phyloP scores from a whole-genome alignment of 2,888 invertebrate genomes.

The Drosophila mercatorum region DNA sequence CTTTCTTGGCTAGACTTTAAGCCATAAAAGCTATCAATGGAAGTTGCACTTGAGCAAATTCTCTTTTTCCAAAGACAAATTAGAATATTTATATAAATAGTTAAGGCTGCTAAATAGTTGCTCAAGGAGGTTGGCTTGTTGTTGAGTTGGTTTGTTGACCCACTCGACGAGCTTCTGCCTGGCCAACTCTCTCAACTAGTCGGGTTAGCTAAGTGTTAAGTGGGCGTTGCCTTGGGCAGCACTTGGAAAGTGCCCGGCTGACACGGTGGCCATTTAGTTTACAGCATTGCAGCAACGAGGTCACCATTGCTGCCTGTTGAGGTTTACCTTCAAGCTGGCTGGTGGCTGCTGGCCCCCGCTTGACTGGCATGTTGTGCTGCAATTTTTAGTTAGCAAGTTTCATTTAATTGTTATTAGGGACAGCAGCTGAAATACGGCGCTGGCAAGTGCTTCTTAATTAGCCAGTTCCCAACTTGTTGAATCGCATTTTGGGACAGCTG shows the following conservation, averaged over 20 bases:
- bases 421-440: constrained; percentile 44
- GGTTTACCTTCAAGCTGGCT: constrained; percentile 29
- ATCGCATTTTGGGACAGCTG: constrained; percentile 20
- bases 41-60: no score
- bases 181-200: constrained; percentile 27
- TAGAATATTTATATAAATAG: neutral
- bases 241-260: constrained; percentile 30
- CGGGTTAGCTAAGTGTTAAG: constrained; percentile 22
- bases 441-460: constrained; percentile 70
- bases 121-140: neutral
- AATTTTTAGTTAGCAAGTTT: constrained; percentile 61
- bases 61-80: neutral
- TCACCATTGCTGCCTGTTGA: constrained; percentile 48
- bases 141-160: constrained; percentile 20
- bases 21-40: no score
- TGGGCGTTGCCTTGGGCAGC: constrained; percentile 19
- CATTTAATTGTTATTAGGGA: constrained; percentile 75
- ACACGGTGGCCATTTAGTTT: constrained; percentile 45
- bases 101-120: neutral
- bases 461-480: constrained; percentile 54
- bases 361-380: constrained; percentile 43
- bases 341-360: constrained; percentile 5
- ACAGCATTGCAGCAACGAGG: constrained; percentile 37
- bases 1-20: no score
- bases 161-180: constrained; percentile 25